These are phyloP conservation scores for Platynereis dumerilii DNA, from an alignment of 2,888 invertebrate species.

Conservation along the genomic window DNA sequence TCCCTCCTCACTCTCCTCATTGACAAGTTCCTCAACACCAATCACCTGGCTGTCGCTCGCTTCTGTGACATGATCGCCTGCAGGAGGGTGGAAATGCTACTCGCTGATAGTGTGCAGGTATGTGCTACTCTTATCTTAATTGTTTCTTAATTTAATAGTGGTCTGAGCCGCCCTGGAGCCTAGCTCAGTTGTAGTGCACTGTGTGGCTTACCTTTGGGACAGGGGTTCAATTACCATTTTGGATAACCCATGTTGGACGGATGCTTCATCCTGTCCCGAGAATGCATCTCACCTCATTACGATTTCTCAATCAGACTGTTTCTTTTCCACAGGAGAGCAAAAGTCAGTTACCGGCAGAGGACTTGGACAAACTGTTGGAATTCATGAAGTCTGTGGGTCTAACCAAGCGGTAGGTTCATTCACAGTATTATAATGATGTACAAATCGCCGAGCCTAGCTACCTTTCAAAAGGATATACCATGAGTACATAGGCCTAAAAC, in stretches of 20 bases:
- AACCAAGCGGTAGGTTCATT: conserved; percentile 67
- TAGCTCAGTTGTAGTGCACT: too few relatives aligned
- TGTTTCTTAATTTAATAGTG: neutral
- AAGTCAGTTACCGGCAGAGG: conserved; percentile 74
- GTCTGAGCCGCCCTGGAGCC: neutral
- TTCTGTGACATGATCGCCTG: conserved; percentile 77
- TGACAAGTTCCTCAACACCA: conserved; percentile 72
- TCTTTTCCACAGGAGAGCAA: conserved; percentile 64
- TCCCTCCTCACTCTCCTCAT: conserved; percentile 72
- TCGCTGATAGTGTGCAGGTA: conserved; percentile 68
- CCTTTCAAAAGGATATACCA: too few relatives aligned
- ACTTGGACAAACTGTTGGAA: conserved; percentile 73
- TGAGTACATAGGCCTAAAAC: too few relatives aligned
- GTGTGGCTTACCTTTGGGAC: too few relatives aligned
- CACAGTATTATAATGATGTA: too few relatives aligned
- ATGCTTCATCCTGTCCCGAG: too few relatives aligned
- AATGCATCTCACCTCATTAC: too few relatives aligned
- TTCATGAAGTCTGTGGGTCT: conserved; percentile 64
- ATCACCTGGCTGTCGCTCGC: conserved; percentile 73
- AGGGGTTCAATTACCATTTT: too few relatives aligned
- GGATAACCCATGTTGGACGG: too few relatives aligned
- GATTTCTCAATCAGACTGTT: too few relatives aligned
- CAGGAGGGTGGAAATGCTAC: conserved; percentile 72
- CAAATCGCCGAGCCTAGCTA: too few relatives aligned
- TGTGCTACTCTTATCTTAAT: conserved; percentile 10